Percentiles rank a stretch among this genome's conserved stretches.
phyloP scores from a whole-genome alignment of 2,888 invertebrate species.

The Macropis europaea region DNA sequence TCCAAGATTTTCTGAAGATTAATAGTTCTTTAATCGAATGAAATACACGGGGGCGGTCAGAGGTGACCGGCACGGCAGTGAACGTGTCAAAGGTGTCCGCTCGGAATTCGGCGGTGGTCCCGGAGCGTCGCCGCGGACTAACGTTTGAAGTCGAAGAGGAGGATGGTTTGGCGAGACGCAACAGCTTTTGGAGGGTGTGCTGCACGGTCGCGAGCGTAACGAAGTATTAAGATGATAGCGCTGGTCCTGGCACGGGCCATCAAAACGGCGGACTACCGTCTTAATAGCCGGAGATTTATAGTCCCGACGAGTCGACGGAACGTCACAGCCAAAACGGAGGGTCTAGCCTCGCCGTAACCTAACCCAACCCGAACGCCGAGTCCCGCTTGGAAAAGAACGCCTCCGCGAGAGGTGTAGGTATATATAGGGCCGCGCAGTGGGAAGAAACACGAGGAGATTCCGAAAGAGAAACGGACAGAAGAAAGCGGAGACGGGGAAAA shows the following conservation, averaged over 20 bases:
- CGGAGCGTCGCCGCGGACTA: not conserved
- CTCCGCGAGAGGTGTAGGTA: slow-evolving; percentile 10
- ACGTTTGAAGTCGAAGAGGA: not conserved
- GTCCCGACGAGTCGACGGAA: slow-evolving; percentile 51
- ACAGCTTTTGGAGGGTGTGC: not conserved
- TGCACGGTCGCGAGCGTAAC: slow-evolving; percentile 13
- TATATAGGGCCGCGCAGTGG: not conserved
- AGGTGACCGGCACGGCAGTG: too few species aligned
- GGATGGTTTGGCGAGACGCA: not conserved
- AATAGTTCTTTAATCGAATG: too few species aligned
- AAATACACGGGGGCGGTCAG: too few species aligned
- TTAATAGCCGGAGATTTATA: slow-evolving; percentile 76
- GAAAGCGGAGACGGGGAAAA: slow-evolving; percentile 30
- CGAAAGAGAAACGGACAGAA: slow-evolving; percentile 28
- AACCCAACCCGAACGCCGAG: slow-evolving; percentile 44
- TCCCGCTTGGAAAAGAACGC: slow-evolving; percentile 41
- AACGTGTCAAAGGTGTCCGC: too few species aligned
- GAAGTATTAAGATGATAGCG: slow-evolving; percentile 55
- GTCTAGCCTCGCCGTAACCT: slow-evolving; percentile 52
- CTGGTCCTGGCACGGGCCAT: slow-evolving; percentile 72
- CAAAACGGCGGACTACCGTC: slow-evolving; percentile 76
- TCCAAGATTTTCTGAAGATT: too few species aligned
- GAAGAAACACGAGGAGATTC: slow-evolving; percentile 43
- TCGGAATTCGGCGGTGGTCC: not conserved
- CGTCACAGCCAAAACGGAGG: slow-evolving; percentile 30